Evolutionary conservation across 2,113 vertebrate species (phyloP).

Genomic region (Zosterops pallidus): DNA sequence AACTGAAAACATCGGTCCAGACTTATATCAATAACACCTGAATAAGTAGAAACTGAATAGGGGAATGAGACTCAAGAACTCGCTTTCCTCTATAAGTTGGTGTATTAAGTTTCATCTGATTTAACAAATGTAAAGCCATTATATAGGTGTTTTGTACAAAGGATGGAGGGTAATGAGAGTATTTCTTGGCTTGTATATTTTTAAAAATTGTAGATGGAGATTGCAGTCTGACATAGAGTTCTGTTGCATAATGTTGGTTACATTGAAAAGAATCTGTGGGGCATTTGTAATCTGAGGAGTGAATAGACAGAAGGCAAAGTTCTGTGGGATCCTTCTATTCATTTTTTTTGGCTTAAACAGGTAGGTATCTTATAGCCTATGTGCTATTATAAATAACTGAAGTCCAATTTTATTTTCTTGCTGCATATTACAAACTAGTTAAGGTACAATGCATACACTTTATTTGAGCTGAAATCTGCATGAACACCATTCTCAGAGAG

Average conservation of each 20-base stretch:
- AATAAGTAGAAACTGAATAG: not conserved
- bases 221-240: fast-evolving
- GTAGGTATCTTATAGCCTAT: not conserved
- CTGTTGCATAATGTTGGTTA: not conserved
- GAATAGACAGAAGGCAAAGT: not conserved
- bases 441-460: fast-evolving
- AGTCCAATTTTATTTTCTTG: not conserved
- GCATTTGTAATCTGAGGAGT: not conserved
- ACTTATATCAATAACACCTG: not conserved
- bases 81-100: not conserved
- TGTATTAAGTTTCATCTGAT: not conserved
- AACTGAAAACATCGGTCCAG: not conserved
- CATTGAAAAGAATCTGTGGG: not conserved
- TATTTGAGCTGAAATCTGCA: not conserved
- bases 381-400: not conserved
- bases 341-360: not conserved
- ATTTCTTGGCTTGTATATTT: not conserved
- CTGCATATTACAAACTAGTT: fast-evolving
- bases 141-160: not conserved
- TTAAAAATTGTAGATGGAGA: not conserved
- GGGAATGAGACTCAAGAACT: not conserved
- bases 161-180: too few relatives aligned
- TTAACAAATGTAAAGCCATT: not conserved
- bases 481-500: not conserved
- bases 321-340: not conserved